Evolutionary conservation across 1,140 invertebrate genomes (phyloP).

Genomic region (Colletes latitarsis): DNA sequence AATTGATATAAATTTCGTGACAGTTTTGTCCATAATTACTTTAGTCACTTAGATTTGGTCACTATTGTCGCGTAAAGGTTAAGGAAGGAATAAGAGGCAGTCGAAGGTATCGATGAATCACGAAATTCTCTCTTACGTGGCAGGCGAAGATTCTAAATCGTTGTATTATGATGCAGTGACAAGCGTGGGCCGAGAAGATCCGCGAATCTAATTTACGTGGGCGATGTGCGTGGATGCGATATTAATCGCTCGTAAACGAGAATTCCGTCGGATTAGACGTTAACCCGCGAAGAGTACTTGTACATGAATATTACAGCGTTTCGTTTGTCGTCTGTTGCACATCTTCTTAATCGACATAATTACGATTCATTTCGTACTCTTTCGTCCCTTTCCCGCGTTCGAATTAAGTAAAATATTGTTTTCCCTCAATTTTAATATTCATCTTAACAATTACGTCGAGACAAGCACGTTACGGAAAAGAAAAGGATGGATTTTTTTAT

Average conservation of each 20-base stretch:
- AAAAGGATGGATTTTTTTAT: no score
- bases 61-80: slow-evolving; percentile 12
- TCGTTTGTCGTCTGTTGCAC: not conserved
- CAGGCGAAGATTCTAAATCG: slow-evolving; percentile 50
- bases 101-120: slow-evolving; percentile 61
- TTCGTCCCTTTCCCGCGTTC: not conserved
- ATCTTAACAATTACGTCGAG: not conserved
- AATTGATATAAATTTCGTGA: no score
- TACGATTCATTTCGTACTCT: no score
- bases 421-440: not conserved
- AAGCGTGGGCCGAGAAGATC: slow-evolving; percentile 51
- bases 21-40: no score
- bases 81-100: slow-evolving; percentile 42
- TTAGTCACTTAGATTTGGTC: not conserved
- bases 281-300: slow-evolving; percentile 3
- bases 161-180: slow-evolving; percentile 44
- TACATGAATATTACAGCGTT: not conserved
- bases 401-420: no score
- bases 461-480: no score
- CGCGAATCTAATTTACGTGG: slow-evolving; percentile 44
- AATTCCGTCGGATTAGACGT: slow-evolving; percentile 35
- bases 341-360: no score
- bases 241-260: slow-evolving; percentile 59
- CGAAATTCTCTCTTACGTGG: slow-evolving; percentile 28
- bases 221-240: slow-evolving; percentile 49